Conservation (phyloP, 2,888 invertebrate genomes). For the Lycocerus yunnanus region DNA sequence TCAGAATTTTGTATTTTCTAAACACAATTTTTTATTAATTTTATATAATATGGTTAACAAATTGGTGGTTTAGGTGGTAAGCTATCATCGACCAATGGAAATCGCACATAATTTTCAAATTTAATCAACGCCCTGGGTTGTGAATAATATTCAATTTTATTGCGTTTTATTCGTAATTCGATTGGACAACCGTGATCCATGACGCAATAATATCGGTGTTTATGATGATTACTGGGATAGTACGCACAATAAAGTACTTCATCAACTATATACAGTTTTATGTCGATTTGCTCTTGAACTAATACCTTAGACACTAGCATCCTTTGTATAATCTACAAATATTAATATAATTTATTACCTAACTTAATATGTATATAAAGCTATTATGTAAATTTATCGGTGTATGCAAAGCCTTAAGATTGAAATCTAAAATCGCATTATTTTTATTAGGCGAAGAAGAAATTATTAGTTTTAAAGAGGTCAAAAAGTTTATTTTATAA, state of each 20-base stretch:
- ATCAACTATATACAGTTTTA: constrained; percentile 54
- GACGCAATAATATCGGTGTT: constrained; percentile 62
- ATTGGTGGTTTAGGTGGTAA: constrained; percentile 8
- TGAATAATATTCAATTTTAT: constrained; percentile 40
- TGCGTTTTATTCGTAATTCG: constrained; percentile 48
- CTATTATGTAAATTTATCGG: not conserved
- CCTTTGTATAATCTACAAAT: constrained; percentile 51
- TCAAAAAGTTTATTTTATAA: not conserved
- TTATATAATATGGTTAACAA: constrained; percentile 1
- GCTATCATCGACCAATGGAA: constrained; percentile 40
- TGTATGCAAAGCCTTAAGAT: not conserved
- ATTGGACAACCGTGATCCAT: constrained; percentile 54
- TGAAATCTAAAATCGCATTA: not conserved
- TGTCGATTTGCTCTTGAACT: constrained; percentile 54
- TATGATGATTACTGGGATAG: constrained; percentile 56
- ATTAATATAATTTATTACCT: constrained; percentile 2
- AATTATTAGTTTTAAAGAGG: not conserved
- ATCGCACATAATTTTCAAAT: constrained; percentile 45
- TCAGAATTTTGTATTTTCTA: too few relatives aligned
- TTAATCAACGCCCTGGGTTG: constrained; percentile 43
- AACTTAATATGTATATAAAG: not conserved
- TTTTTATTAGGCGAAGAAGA: not conserved
- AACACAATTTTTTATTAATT: not conserved
- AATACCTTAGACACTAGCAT: constrained; percentile 53
- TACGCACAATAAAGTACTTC: constrained; percentile 50